Evolutionary conservation across 2,113 vertebrate species (phyloP).

Genomic region (Sorex araneus): DNA sequence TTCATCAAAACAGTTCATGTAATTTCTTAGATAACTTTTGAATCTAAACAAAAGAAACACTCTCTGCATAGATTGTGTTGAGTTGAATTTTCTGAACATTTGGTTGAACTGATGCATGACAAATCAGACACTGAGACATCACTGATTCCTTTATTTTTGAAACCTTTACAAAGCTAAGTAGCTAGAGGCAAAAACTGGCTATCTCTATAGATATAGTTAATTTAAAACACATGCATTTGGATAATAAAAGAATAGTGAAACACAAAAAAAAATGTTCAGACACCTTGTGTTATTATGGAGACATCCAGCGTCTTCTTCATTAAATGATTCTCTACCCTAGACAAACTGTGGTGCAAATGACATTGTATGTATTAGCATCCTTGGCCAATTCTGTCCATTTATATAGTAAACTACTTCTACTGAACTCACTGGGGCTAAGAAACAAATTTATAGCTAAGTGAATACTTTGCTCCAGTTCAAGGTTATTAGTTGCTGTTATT

Average conservation of each 20-base stretch:
- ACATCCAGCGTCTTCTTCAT: background rate
- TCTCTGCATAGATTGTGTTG: background rate
- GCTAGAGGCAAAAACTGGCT: background rate
- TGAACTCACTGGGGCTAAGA: background rate
- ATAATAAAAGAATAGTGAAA: background rate
- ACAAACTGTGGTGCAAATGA: background rate
- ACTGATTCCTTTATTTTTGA: background rate
- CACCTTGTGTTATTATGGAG: background rate
- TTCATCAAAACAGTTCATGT: background rate
- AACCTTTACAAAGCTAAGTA: background rate
- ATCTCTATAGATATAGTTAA: background rate
- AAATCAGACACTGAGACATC: background rate
- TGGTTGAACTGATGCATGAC: background rate
- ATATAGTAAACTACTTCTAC: background rate
- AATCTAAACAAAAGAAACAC: background rate
- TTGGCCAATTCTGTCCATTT: constrained; percentile 7
- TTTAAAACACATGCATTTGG: background rate
- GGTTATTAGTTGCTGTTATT: background rate
- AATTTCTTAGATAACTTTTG: constrained; percentile 16
- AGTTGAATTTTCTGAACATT: constrained; percentile 55
- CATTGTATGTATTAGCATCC: background rate
- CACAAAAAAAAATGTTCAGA: background rate
- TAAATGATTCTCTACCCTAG: background rate
- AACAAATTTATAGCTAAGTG: background rate
- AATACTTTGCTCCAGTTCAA: background rate